Evolutionary conservation across 1,140 invertebrate genomes (phyloP), one percentile per base, ranked within the genome.

Genomic region (Ptiloglossa arizonensis): DNA sequence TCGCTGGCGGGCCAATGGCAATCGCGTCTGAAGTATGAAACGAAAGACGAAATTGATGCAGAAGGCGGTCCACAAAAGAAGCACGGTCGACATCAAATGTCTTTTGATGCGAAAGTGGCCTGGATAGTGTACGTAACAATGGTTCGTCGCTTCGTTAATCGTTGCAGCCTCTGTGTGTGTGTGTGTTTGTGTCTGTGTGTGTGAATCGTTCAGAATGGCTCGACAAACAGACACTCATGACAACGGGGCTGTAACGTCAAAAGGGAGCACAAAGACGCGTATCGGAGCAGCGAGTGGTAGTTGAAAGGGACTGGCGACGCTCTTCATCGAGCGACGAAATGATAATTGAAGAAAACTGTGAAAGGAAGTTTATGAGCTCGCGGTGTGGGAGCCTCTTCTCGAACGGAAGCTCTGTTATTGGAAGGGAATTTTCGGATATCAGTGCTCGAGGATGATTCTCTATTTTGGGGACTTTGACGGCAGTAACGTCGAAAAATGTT

Each of bases 111-210:
- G 35, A 54, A 64, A 68, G 22, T 41, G 57, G 70, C 32, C 38
- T 63, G 48, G 35, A 44, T 68, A 66, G 24, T 44, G 15, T 11
- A 29, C n/a, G 13, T 13, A 24, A 71, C 74, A 71, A 62, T 71
- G 67, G 57, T 24, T 56, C 56, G 52, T 71, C 44, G 19, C 24
- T 63, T 77, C 57, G 6, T 75, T 79, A 79, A 74, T 74, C 62
- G 77, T n/a, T 66, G 44, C 48, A 64, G 59, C 62, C 32, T 64
- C 57, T 71, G 29, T 29, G 57, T 38, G 35, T 13, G 41, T n/a
- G n/a, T n/a, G n/a, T n/a, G n/a, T n/a, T n/a, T n/a, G n/a, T n/a
- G n/a, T n/a, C 32, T 64, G 67, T 71, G 29, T 29, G 57, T 38
- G 35, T 13, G 41, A 13, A 41, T 41, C 24, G 32, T 70, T 60